Base-by-base conservation (phyloP, 2,888 invertebrate genomes). In the Spicauda simplicius region DNA sequence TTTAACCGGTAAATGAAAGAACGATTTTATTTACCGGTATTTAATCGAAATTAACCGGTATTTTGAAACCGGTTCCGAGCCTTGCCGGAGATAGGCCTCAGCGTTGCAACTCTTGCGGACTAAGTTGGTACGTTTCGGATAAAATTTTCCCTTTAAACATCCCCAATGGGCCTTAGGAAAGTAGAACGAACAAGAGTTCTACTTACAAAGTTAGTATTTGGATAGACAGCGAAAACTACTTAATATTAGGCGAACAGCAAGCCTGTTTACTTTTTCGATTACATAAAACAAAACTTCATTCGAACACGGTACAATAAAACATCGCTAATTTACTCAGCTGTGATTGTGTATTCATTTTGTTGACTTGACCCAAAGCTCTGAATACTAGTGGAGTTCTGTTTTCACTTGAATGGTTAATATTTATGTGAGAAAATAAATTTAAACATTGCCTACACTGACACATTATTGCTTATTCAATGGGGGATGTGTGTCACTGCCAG, bases 401-500 rank as follows among this genome's bases (percentile, higher is more conserved):
- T 72, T 71, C 56, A 71, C 70, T 73, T 62, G 77, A 75, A 78
- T 75, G 33, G 77, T 85, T 77, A 76, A 79, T 81, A 81, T 84
- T 82, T 82, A 83, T 80, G 80, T 83, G 78, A 76, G 74, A 84
- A n/a, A 83, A 80, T 80, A 80, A 83, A 83, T 74, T 78, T 20
- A 54, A 52, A 63, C 52, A 69, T 77, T 79, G 79, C 77, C 80
- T 81, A 81, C 78, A 77, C 76, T 75, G 74, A 76, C 76, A 76
- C 76, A 58, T 70, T 84, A 86, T 85, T 83, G 81, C 81, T 85
- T 80, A 81, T 82, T 83, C 82, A 84, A 77, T 76, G 78, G 77
- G n/a, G 78, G 78, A 89, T 85, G 81, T 87, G 79, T 88, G 87
- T 88, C 89, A 90, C 87, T 88, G 90, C 81, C 84, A 86, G 81